phyloP scores from a whole-genome alignment of 30 jellyfish, hydroid and myxozoan genomes.

The Clytia hemisphaerica region DNA sequence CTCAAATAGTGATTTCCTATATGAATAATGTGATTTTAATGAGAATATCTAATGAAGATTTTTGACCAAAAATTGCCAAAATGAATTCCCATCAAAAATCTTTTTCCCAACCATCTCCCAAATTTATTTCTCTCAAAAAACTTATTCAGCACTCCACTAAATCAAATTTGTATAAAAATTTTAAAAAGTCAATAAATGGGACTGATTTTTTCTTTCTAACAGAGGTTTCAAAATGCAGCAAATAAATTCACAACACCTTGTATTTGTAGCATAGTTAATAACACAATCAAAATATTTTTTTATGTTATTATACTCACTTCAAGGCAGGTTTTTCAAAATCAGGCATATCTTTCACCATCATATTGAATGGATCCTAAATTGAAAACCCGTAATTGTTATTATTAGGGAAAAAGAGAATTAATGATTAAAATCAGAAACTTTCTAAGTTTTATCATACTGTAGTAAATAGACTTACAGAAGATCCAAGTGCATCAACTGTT shows the following conservation, averaged over 20 bases:
- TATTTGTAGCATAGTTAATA: neutral
- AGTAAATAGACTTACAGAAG: neutral
- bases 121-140: too few species aligned
- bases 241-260: neutral
- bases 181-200: too few species aligned
- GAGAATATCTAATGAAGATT: too few species aligned
- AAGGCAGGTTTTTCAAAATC: conserved; percentile 11
- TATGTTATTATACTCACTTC: neutral
- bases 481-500: conserved; percentile 18
- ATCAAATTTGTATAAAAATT: too few species aligned
- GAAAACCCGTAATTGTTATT: neutral
- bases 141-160: too few species aligned
- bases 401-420: neutral
- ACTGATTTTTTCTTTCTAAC: neutral
- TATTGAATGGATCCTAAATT: conserved; percentile 10
- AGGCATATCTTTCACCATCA: conserved; percentile 16
- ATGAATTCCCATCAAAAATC: neutral
- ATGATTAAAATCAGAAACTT: neutral
- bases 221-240: neutral
- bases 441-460: too few species aligned
- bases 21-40: neutral
- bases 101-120: too few species aligned
- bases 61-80: neutral
- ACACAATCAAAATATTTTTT: neutral
- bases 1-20: conserved; percentile 50